Evolutionary conservation across 2,888 invertebrate genomes (phyloP).

Genomic region (Oscheius sp.): DNA sequence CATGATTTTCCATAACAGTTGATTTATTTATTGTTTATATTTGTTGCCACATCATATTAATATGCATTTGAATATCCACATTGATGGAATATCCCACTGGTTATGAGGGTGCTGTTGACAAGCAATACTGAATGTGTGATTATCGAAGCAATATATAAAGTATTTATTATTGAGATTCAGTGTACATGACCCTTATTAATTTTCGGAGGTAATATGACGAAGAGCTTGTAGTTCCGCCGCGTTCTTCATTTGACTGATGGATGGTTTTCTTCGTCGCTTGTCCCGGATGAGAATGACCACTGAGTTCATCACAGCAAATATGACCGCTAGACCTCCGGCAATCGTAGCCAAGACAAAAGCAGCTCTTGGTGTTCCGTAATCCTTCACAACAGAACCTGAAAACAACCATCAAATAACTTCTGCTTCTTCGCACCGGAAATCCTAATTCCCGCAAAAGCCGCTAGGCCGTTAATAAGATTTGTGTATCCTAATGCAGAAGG

Average conservation of each 20-base stretch:
- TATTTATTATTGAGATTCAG: constrained; percentile 18
- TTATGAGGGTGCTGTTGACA: constrained; percentile 26
- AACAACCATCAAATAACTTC: not conserved
- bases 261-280: constrained; percentile 47
- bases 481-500: constrained; percentile 56
- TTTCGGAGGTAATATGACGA: constrained; percentile 46
- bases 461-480: constrained; percentile 57
- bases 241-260: constrained; percentile 54
- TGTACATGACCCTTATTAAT: constrained; percentile 28
- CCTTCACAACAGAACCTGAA: constrained; percentile 17
- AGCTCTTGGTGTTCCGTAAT: constrained; percentile 8
- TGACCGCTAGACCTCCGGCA: constrained; percentile 42
- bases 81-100: constrained; percentile 28
- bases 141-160: constrained; percentile 12
- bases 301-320: constrained; percentile 41
- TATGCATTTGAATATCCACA: not conserved
- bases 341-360: constrained; percentile 40
- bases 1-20: constrained; percentile 31
- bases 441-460: constrained; percentile 45
- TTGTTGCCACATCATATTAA: constrained; percentile 20
- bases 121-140: constrained; percentile 13
- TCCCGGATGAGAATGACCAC: constrained; percentile 42
- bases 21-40: constrained; percentile 14
- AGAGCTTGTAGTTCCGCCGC: constrained; percentile 50
- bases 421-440: constrained; percentile 37